Percentiles rank a stretch among this genome's conserved stretches.
These are phyloP conservation scores for Meriones unguiculatus DNA, from an alignment of 2,113 vertebrate genomes.

Conservation along the genomic window DNA sequence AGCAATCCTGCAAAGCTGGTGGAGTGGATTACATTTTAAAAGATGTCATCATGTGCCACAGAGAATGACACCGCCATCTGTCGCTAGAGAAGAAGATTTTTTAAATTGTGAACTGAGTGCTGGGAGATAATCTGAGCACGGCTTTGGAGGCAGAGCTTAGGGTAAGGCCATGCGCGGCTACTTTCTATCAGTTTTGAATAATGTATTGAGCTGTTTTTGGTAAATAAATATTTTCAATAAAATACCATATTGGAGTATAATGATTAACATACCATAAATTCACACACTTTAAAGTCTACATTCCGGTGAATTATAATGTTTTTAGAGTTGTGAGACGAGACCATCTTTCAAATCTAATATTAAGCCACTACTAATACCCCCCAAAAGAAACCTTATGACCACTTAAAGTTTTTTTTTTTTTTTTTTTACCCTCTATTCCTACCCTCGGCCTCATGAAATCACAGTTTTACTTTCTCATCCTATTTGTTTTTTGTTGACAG, in stretches of 20 bases:
- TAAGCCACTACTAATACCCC: neutral
- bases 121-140: neutral
- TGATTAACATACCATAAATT: neutral
- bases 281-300: neutral
- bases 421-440: neutral
- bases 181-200: neutral
- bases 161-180: neutral
- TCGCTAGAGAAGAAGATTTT: conserved; percentile 21
- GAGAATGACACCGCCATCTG: neutral
- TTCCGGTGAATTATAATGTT: neutral
- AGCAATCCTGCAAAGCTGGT: neutral
- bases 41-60: conserved; percentile 38
- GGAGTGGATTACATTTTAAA: conserved; percentile 39
- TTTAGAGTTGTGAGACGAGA: neutral
- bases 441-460: neutral
- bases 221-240: neutral
- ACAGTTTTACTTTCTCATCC: neutral
- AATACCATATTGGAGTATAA: neutral
- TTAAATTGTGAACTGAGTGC: neutral
- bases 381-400: neutral
- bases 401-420: neutral
- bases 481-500: conserved; percentile 3
- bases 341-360: neutral
- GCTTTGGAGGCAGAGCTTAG: neutral
- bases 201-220: neutral